Conservation (phyloP, 2,888 invertebrate species). For the Sturmia bella region DNA sequence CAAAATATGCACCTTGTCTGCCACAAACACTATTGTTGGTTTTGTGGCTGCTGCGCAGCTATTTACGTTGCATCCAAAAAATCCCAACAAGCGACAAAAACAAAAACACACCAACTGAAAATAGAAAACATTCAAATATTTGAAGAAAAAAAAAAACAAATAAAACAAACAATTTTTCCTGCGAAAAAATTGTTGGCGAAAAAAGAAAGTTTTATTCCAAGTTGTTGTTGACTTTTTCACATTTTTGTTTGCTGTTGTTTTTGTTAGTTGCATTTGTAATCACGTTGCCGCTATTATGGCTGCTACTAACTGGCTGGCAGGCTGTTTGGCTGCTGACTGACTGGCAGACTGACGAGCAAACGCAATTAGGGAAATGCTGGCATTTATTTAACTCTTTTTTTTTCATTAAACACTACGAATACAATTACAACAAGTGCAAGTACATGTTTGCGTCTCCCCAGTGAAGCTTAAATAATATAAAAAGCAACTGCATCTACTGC, state of each 20-base stretch:
- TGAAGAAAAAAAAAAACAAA: slow-evolving; percentile 42
- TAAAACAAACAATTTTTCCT: slow-evolving; percentile 62
- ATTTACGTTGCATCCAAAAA: slow-evolving; percentile 34
- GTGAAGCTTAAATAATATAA: slow-evolving; percentile 25
- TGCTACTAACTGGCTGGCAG: slow-evolving; percentile 11
- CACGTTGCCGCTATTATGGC: slow-evolving; percentile 25
- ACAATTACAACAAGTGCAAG: slow-evolving; percentile 66
- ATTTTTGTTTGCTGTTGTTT: slow-evolving; percentile 43
- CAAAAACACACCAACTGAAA: slow-evolving; percentile 2
- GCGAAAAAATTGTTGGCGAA: slow-evolving; percentile 66
- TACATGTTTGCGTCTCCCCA: slow-evolving; percentile 46
- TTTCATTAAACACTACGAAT: slow-evolving; percentile 41
- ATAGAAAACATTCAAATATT: slow-evolving; percentile 55
- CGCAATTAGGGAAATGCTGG: slow-evolving; percentile 69
- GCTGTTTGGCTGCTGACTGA: slow-evolving; percentile 9
- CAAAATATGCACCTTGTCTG: slow-evolving; percentile 63
- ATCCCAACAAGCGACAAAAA: slow-evolving; percentile 23
- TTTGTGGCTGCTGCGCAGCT: slow-evolving; percentile 37
- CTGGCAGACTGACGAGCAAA: slow-evolving; percentile 18
- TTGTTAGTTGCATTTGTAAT: slow-evolving; percentile 20
- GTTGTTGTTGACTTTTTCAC: slow-evolving; percentile 60
- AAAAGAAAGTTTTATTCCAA: slow-evolving; percentile 68
- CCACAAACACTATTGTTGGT: slow-evolving; percentile 31
- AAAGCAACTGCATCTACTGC: not conserved
- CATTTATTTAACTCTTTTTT: slow-evolving; percentile 40